Evolutionary conservation across 2,888 invertebrate genomes (phyloP).

Genomic region (Brachynemurus nebulosus): DNA sequence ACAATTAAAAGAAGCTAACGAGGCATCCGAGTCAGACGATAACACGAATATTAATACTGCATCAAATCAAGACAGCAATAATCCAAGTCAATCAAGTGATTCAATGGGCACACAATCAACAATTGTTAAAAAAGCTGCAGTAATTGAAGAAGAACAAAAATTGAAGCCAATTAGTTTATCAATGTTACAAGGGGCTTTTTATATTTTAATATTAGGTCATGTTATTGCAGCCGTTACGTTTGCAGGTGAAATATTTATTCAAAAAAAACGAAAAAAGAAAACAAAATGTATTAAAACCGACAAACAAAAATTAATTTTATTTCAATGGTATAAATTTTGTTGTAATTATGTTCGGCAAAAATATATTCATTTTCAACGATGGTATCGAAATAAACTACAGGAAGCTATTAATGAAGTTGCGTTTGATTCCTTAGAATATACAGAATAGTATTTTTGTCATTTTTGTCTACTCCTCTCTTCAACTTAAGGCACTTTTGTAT

Average conservation of each 20-base stretch:
- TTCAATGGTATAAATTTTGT: slow-evolving; percentile 3
- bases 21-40: slow-evolving; percentile 26
- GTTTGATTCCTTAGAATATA: slow-evolving; percentile 19
- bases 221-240: slow-evolving; percentile 31
- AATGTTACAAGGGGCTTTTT: slow-evolving; percentile 62
- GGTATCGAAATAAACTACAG: slow-evolving; percentile 12
- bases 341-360: no score
- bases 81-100: slow-evolving; percentile 12
- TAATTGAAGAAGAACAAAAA: slow-evolving; percentile 27
- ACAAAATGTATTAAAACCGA: background rate
- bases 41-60: slow-evolving; percentile 5
- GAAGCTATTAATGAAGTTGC: slow-evolving; percentile 18
- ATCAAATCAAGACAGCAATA: slow-evolving; percentile 9
- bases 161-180: slow-evolving; percentile 52
- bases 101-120: slow-evolving; percentile 9
- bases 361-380: slow-evolving; percentile 4
- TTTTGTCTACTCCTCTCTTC: no score
- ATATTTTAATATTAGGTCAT: slow-evolving; percentile 50
- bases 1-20: slow-evolving; percentile 31
- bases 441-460: slow-evolving; percentile 15
- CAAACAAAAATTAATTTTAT: background rate
- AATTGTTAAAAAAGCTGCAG: slow-evolving; percentile 22
- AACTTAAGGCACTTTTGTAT: background rate
- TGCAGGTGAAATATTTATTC: background rate
- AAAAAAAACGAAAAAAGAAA: background rate